These are phyloP conservation scores for Lamellibrachia satsuma DNA, from an alignment of 2,888 invertebrate species.

Conservation along the genomic window DNA sequence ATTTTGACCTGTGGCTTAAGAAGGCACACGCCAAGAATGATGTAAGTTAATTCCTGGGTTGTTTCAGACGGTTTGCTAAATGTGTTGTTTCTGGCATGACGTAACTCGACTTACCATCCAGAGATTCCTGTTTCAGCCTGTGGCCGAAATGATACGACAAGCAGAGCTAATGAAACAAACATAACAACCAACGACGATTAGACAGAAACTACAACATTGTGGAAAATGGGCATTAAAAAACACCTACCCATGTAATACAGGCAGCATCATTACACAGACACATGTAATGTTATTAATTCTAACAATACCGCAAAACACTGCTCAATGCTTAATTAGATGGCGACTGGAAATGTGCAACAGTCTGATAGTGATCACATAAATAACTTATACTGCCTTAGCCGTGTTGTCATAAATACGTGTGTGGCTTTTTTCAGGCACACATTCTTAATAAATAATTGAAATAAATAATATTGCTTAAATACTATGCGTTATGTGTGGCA, in stretches of 20 bases:
- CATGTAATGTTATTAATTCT: neutral
- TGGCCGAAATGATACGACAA: neutral
- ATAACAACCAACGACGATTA: neutral
- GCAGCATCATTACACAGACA: neutral
- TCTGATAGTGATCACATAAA: neutral
- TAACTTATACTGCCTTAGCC: neutral
- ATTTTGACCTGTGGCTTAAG: neutral
- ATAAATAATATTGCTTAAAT: conserved; percentile 17
- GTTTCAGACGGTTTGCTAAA: neutral
- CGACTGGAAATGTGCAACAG: neutral
- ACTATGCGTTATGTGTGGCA: neutral
- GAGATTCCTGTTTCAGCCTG: neutral
- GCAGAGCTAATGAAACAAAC: no score
- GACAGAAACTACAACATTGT: neutral
- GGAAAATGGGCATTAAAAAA: neutral
- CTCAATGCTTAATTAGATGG: neutral
- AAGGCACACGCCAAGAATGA: neutral
- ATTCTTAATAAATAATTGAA: neutral
- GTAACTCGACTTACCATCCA: neutral
- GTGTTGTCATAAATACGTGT: neutral
- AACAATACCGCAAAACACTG: neutral
- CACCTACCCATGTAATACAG: neutral
- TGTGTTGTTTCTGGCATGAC: neutral
- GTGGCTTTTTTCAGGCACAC: neutral
- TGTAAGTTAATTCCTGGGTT: neutral